Percentiles rank a stretch among this genome's conserved stretches.
phyloP scores from a whole-genome alignment of 2,888 invertebrate genomes.

The Ochropacha duplaris region DNA sequence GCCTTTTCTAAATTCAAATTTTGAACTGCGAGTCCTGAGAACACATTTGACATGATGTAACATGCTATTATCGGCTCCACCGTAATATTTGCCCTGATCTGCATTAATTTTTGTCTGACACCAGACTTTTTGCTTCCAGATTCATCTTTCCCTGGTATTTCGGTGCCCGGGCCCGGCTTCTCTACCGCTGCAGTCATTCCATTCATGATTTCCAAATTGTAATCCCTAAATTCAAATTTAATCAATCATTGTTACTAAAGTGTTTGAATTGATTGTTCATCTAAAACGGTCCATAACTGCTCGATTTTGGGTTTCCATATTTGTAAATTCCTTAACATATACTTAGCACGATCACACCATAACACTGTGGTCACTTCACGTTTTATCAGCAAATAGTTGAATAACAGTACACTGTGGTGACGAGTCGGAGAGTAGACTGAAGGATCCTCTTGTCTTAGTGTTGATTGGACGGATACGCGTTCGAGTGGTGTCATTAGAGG shows the following conservation, averaged over 20 bases:
- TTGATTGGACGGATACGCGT: constrained; percentile 77
- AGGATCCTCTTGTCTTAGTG: constrained; percentile 73
- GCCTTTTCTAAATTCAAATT: constrained; percentile 94
- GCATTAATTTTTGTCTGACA: constrained; percentile 70
- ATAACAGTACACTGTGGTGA: constrained; percentile 40
- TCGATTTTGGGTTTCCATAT: constrained; percentile 2
- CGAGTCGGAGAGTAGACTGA: constrained; percentile 59
- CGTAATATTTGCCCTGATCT: constrained; percentile 84
- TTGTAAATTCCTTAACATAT: neutral
- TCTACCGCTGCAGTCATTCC: constrained; percentile 64
- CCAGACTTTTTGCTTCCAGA: constrained; percentile 52
- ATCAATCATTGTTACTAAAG: constrained; percentile 49
- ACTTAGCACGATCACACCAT: constrained; percentile 20
- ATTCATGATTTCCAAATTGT: constrained; percentile 62
- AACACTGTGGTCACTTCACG: constrained; percentile 24
- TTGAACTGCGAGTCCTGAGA: constrained; percentile 90
- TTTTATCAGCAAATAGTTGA: constrained; percentile 4
- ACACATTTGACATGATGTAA: constrained; percentile 86
- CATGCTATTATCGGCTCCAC: constrained; percentile 87
- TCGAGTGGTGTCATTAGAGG: constrained; percentile 75
- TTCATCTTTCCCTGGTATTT: constrained; percentile 52
- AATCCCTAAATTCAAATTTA: constrained; percentile 31
- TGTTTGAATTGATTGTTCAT: neutral
- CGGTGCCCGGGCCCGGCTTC: constrained; percentile 55
- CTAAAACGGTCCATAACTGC: neutral